A percentile compares a stretch with the other conserved stretches of the same genome.
These are phyloP conservation scores for Drosophila kohkoa DNA, from an alignment of 1,140 invertebrate genomes.

Conservation along the genomic window DNA sequence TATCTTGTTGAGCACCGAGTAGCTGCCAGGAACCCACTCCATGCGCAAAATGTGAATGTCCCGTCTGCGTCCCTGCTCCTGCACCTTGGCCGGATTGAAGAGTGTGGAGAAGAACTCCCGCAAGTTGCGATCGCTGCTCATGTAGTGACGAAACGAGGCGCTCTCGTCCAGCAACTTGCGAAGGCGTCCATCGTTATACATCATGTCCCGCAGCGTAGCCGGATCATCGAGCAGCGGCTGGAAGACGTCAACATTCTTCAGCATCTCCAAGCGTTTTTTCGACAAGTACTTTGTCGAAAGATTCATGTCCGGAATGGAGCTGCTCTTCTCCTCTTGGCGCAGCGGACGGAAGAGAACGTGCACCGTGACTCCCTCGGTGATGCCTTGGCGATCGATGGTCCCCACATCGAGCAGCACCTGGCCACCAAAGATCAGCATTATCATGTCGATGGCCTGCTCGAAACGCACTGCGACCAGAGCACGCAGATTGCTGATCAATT, in stretches of 20 bases:
- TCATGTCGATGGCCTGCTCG: slow-evolving; percentile 43
- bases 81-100: slow-evolving; percentile 49
- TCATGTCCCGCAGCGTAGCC: slow-evolving; percentile 25
- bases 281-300: not conserved
- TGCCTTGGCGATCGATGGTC: slow-evolving; percentile 61
- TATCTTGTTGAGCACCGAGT: slow-evolving; percentile 23
- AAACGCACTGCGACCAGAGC: slow-evolving; percentile 63
- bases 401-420: slow-evolving; percentile 56
- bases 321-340: not conserved
- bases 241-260: not conserved
- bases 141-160: slow-evolving; percentile 41
- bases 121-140: slow-evolving; percentile 61
- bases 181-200: slow-evolving; percentile 42
- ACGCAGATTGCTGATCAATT: slow-evolving; percentile 58
- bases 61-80: slow-evolving; percentile 52
- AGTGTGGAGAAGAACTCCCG: slow-evolving; percentile 39
- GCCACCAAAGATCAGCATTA: slow-evolving; percentile 61
- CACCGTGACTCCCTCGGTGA: slow-evolving; percentile 64
- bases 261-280: not conserved
- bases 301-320: not conserved
- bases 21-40: slow-evolving; percentile 53
- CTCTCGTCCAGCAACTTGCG: slow-evolving; percentile 40
- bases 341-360: slow-evolving; percentile 51
- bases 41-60: slow-evolving; percentile 57
- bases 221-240: slow-evolving; percentile 34